Percentiles rank a stretch among this genome's conserved stretches.
These are phyloP conservation scores for Ifrita kowaldi DNA, from an alignment of 2,113 vertebrate species.

Conservation along the genomic window DNA sequence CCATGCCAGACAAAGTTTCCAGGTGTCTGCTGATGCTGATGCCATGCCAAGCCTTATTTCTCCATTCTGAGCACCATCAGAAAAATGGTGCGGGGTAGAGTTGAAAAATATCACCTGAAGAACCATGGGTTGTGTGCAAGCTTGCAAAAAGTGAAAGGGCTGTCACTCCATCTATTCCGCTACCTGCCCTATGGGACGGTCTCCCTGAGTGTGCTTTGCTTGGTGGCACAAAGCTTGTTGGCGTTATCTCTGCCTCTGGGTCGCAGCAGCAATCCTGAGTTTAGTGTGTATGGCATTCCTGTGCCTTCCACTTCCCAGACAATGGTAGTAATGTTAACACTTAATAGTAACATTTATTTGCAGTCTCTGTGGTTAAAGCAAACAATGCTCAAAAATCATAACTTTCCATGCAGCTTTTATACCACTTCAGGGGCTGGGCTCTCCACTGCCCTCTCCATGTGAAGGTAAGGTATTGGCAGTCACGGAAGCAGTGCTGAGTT, in stretches of 20 bases:
- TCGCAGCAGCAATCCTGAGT: neutral
- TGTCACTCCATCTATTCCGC: neutral
- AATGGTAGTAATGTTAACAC: neutral
- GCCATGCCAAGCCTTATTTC: neutral
- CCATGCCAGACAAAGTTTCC: neutral
- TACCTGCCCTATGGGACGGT: neutral
- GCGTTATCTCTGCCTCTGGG: neutral
- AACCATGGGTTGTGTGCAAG: neutral
- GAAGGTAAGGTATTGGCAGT: neutral
- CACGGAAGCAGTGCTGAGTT: neutral
- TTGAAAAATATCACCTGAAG: neutral
- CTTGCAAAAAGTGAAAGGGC: neutral
- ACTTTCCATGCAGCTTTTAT: neutral
- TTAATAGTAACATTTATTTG: neutral
- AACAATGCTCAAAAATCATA: neutral
- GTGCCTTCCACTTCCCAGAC: neutral
- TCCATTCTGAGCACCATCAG: neutral
- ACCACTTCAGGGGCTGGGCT: neutral
- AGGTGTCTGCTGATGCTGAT: neutral
- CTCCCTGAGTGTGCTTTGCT: neutral
- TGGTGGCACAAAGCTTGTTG: neutral
- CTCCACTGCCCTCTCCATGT: neutral
- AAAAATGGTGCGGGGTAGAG: neutral
- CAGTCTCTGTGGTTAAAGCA: neutral
- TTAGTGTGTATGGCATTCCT: neutral